Base-by-base conservation (phyloP, 2,888 invertebrate species). In the Eilema griseolum region DNA sequence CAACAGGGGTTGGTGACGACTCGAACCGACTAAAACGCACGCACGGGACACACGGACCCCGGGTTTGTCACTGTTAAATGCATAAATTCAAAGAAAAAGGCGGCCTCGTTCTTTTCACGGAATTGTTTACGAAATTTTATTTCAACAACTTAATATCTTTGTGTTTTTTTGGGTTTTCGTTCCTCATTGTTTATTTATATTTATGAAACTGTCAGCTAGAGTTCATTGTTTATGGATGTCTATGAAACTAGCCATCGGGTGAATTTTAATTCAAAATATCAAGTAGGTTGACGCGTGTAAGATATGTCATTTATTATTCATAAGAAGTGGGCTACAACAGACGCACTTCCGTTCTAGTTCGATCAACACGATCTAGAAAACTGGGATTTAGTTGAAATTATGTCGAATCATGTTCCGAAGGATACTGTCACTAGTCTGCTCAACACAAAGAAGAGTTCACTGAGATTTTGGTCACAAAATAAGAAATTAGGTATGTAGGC, bases 221-320 rank as follows among this genome's bases (percentile, higher is more conserved):
- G 2, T 26, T 63, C 5, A 26, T 12, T 26, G 46, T 28, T 52
- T 52, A 52, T 52, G 52, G 20, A 52, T 52, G n/a, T n/a, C 20
- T 52, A 52, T n/a, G 52, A 52, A 52, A 52, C 52, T 52, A 52
- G 52, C 52, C 20, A 52, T 2, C 10, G 20, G 52, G 52, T 52
- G 52, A 52, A 52, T 52, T 52, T 52, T 52, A n/a, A 52, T 52
- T 7, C n/a, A n/a, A 52, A 52, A 52, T n/a, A 52, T 52, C 52
- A 52, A 52, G 52, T 52, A 52, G 52, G 52, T n/a, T 20, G n/a
- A 20, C 52, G n/a, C 52, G 52, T 52, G 52, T 52, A n/a, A n/a
- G 52, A 52, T n/a, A 52, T 52, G 3, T 10, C 52, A 52, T n/a
- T 10, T 52, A 52, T 52, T 52, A 52, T 52, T 52, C 52, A 52